Base-by-base conservation (phyloP, 2,113 vertebrate genomes). In the Rissa tridactyla region DNA sequence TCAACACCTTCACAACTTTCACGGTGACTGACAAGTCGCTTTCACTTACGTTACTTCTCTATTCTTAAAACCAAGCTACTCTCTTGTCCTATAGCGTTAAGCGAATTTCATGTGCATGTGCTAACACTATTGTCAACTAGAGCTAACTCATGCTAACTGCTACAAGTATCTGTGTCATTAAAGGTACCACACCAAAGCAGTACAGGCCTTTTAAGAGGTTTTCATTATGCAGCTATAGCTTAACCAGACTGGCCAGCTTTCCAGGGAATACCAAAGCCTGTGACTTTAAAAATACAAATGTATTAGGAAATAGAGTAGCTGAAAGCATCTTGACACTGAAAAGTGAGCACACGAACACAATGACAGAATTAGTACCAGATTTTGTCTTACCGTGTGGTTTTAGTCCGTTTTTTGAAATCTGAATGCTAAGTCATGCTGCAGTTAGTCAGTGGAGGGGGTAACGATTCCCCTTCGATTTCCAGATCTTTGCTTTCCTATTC, bases 261-360 rank as follows among this genome's bases (percentile, higher is more conserved):
- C 57, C 57, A 71, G 38, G 38, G 7, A 65, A 10, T 66, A 49
- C 47, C 65, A 88, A 71, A 88, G 25, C 36, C 32, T 72, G 7
- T 68, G 62, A 64, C 29, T 88, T 92, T 75, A 49, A 86, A 86
- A 86, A 60, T 76, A 42, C 4, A 47, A 36, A n/a, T 21, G 1
- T 72, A 11, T 42, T 80, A 68, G 65, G 40, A 94, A 90, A 47
- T 42, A 18, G 11, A 84, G 13, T 75, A 32, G 75, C 65, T 55
- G 73, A 85, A 94, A 92, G 60, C 12, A 22, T 85, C 76, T 82
- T 66, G 22, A 47, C 34, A 13, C 91, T 90, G 65, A 60, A 96
- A 73, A 94, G 88, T 86, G 64, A 72, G 22, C 51, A 46, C 44
- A 46, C 16, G 9, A 42, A 54, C 54, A 71, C 69, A 92, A 36